Evolutionary conservation across 2,797 vertebrate genomes (phyloP).

Genomic region (Etheostoma perlongum): DNA sequence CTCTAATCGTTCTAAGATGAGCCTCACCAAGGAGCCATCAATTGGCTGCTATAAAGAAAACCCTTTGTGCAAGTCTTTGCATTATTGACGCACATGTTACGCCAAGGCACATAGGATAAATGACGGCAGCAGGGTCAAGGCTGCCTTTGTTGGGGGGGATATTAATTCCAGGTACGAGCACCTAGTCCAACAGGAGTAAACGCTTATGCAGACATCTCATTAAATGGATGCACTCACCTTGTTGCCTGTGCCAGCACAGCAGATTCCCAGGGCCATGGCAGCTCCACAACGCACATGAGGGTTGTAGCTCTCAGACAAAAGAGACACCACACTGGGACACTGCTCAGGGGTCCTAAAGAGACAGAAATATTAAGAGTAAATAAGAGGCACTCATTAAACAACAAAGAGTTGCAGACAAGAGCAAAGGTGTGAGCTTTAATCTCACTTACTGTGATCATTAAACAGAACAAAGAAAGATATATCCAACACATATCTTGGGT

Average conservation of each 20-base stretch:
- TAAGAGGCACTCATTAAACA: not conserved
- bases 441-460: not conserved
- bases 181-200: not conserved
- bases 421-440: not conserved
- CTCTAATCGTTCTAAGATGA: not conserved
- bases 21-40: constrained; percentile 1
- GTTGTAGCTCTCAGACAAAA: constrained; percentile 99
- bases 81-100: constrained; percentile 27
- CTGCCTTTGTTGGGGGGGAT: not conserved
- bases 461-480: not conserved
- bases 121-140: not conserved
- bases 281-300: constrained; percentile 98
- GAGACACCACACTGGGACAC: constrained; percentile 97
- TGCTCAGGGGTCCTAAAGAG: constrained; percentile 95
- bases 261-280: constrained; percentile 99
- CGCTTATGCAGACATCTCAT: not conserved
- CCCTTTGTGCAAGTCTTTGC: constrained; percentile 34
- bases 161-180: not conserved
- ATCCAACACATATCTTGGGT: not conserved
- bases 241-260: constrained; percentile 98
- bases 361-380: constrained; percentile 11
- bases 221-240: constrained; percentile 85
- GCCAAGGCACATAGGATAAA: constrained; percentile 8
- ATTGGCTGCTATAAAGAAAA: constrained; percentile 18
- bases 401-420: not conserved